Conservation (phyloP, 2,888 invertebrate genomes). For the Nemoura dubitans region DNA sequence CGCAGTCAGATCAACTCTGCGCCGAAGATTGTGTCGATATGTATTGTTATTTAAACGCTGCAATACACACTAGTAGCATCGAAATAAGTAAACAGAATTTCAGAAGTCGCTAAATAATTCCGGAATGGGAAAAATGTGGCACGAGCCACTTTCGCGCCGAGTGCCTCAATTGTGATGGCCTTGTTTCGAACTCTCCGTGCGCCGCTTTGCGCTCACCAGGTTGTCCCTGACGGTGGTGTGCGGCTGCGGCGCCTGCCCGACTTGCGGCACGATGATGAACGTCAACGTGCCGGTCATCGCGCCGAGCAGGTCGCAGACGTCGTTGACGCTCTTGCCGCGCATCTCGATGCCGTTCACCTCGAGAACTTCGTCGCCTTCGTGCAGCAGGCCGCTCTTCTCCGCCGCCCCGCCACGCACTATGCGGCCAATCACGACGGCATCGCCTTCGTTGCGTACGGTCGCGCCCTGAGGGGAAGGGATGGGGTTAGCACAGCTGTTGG, state of each 20-base stretch:
- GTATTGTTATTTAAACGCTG: no score
- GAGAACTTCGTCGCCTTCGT: conserved; percentile 96
- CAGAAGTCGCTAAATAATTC: no score
- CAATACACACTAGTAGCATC: no score
- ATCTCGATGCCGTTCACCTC: conserved; percentile 96
- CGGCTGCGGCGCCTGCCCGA: conserved; percentile 60
- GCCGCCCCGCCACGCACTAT: conserved; percentile 97
- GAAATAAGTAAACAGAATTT: no score
- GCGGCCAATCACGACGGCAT: conserved; percentile 94
- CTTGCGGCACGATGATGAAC: conserved; percentile 86
- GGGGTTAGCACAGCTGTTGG: no score
- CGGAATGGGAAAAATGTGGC: no score
- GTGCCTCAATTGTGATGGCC: no score
- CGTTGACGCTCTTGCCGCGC: conserved; percentile 96
- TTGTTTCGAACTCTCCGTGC: no score
- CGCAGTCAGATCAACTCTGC: no score
- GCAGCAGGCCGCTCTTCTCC: conserved; percentile 92
- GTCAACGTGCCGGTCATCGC: conserved; percentile 92
- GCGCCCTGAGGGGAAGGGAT: conserved; percentile 62
- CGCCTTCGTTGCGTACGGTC: conserved; percentile 87
- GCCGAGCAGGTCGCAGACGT: conserved; percentile 95
- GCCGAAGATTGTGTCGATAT: no score
- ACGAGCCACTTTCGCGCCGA: no score
- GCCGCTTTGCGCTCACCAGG: conserved; percentile 52
- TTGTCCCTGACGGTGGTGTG: conserved; percentile 53